Base-by-base conservation (phyloP, 2,797 vertebrate species). In the Acipenser ruthenus region DNA sequence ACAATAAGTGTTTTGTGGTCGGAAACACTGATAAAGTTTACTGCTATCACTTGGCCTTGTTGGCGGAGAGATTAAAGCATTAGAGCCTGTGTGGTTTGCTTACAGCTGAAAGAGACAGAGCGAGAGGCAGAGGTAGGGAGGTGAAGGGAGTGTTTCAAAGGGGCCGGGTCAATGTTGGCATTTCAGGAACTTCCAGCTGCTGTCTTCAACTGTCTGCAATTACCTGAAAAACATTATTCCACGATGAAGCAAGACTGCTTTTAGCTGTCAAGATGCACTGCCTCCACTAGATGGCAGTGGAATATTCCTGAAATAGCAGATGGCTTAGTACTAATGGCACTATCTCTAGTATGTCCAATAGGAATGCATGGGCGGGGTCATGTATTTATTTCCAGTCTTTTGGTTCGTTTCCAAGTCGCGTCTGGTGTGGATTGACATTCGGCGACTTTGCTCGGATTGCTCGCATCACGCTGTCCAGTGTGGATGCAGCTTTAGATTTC, bases 1-100 rank as follows among this genome's bases (percentile, higher is more conserved):
- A 87, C 84, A 87, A 82, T 75, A 75, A 80, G 81, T 79, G 69
- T 79, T 84, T 85, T 87, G 85, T 84, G 68, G 49, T 71, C 53
- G 68, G 72, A 78, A 77, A 76, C 70, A 71, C 73, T 78, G 80
- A 79, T 83, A 76, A 81, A 78, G 75, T 72, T 71, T 71, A 67
- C 66, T 69, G 63, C 79, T 67, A 70, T 71, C 70, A 72, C 77
- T 68, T 81, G 74, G 77, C 48, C 79, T 78, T 79, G 66, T 66
- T 75, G 79, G 79, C 72, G 75, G 72, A 56, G 50, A 0, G 81
- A 81, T 86, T 72, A 85, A 85, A 83, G 78, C 78, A 78, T 71
- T 50, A 12, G 68, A 67, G 73, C 48, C 65, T 69, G 63, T 50
- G 56, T 65, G 7, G 84, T 88, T 88, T 87, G 83, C 86, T 86